Evolutionary conservation across 37 sponge, comb jelly and placozoan species (phyloP), one percentile per base, ranked within the genome.

Genomic region (Beroe ovata): DNA sequence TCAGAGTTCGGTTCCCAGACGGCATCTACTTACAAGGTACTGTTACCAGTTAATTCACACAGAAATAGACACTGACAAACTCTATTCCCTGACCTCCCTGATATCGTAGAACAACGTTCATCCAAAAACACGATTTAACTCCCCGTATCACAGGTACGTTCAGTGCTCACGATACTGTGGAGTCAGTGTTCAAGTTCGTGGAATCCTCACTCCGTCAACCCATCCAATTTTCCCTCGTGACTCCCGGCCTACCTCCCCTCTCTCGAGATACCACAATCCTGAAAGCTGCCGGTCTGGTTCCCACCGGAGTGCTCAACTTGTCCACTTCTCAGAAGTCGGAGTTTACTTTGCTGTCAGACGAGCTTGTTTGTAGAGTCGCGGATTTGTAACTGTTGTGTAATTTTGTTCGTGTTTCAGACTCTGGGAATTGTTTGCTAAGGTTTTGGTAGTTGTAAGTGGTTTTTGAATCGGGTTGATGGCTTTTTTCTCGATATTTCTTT

Each of bases 111-210:
- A n/a, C n/a, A n/a, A n/a, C n/a, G n/a, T n/a, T n/a, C n/a, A n/a
- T n/a, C n/a, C n/a, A n/a, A n/a, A n/a, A n/a, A n/a, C n/a, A n/a
- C n/a, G n/a, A 8, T 36, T 20, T 71, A 36, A 36, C 71, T 20
- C 36, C 71, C 29, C 36, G 6, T 29, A 28, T 30, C 38, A 1
- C 71, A 71, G 71, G 71, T 28, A 77, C 84, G 4, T 77, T 77
- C 54, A 77, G 84, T 77, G 84, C 84, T n/a, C 84, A 77, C 21
- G 84, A 77, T 25, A 41, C 54, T 14, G 84, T 77, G 21, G 84
- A 77, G 41, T 77, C 84, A 4, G 38, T 77, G 1, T 77, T 77
- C 84, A 77, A 77, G 84, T 77, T 77, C 54, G 84, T 77, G 2
- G 84, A 77, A 20, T 36, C 38, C 33, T 39, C 84, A 23, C 84